A percentile compares a stretch with the other conserved stretches of the same genome.
These are phyloP conservation scores for zebrafish (Danio rerio) DNA, from an alignment of 2,113 vertebrate genomes.

Conservation along the genomic window DNA sequence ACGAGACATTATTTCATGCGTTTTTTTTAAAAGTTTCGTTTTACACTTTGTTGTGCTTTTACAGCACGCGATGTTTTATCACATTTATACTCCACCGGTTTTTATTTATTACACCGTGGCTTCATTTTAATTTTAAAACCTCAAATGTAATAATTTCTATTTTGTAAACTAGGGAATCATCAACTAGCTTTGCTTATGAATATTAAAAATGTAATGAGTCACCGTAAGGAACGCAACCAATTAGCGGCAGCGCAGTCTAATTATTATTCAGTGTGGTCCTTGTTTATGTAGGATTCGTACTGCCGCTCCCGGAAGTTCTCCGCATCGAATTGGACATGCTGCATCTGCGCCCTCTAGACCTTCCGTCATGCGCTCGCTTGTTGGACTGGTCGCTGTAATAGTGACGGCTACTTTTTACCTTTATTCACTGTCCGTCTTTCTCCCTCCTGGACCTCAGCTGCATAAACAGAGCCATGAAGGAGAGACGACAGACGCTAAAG, in stretches of 20 bases:
- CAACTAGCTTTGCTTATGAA: not conserved
- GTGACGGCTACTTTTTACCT: constrained; percentile 44
- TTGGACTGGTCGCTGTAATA: constrained; percentile 27
- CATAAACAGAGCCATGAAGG: not conserved
- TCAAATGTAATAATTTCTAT: too few species aligned
- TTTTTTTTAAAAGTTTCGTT: too few species aligned
- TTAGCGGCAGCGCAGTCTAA: not conserved
- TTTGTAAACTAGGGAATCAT: not conserved
- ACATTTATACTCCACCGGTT: too few species aligned
- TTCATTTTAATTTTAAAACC: too few species aligned
- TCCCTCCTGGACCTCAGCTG: constrained; percentile 42
- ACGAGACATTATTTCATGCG: too few species aligned
- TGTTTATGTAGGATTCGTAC: not conserved
- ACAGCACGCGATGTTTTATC: too few species aligned
- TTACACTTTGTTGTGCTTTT: too few species aligned
- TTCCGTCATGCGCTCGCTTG: constrained; percentile 41
- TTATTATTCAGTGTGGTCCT: not conserved
- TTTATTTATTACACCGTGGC: too few species aligned
- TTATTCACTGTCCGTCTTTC: constrained; percentile 40
- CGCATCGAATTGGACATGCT: not conserved
- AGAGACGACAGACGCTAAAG: not conserved
- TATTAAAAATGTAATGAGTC: not conserved
- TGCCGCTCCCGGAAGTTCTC: constrained; percentile 21
- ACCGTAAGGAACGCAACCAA: not conserved
- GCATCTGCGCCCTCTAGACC: not conserved